phyloP scores from a whole-genome alignment of 2,888 invertebrate genomes.

The Petrolisthes cinctipes region DNA sequence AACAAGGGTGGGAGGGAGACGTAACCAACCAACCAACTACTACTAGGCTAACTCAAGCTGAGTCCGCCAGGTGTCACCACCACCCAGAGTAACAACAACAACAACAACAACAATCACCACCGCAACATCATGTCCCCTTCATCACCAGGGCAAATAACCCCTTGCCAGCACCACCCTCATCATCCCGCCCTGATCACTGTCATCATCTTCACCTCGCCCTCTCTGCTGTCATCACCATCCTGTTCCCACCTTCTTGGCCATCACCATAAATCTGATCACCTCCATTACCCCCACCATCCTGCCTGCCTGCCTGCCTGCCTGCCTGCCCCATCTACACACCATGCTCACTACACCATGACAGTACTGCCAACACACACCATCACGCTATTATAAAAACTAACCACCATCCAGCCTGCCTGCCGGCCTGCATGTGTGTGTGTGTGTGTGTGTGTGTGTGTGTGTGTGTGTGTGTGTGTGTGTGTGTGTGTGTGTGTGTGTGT shows the following conservation, averaged over 20 bases:
- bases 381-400: neutral
- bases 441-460: too few relatives aligned
- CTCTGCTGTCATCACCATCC: conserved; percentile 25
- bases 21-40: too few relatives aligned
- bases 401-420: neutral
- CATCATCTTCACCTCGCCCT: conserved; percentile 7
- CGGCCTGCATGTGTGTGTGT: too few relatives aligned
- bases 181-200: conserved; percentile 13
- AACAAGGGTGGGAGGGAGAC: neutral
- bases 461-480: too few relatives aligned
- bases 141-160: conserved; percentile 3
- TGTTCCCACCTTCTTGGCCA: conserved; percentile 15
- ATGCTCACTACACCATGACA: neutral
- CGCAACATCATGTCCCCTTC: conserved; percentile 16
- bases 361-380: neutral
- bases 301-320: neutral
- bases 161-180: conserved; percentile 16
- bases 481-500: too few relatives aligned
- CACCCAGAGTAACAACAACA: conserved; percentile 8
- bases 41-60: neutral
- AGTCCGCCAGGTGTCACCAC: conserved; percentile 11
- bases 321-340: neutral
- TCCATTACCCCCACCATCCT: neutral
- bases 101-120: neutral
- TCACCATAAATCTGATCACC: conserved; percentile 16